Evolutionary conservation across 2,888 invertebrate species (phyloP).

Genomic region (Panzeria rudis): DNA sequence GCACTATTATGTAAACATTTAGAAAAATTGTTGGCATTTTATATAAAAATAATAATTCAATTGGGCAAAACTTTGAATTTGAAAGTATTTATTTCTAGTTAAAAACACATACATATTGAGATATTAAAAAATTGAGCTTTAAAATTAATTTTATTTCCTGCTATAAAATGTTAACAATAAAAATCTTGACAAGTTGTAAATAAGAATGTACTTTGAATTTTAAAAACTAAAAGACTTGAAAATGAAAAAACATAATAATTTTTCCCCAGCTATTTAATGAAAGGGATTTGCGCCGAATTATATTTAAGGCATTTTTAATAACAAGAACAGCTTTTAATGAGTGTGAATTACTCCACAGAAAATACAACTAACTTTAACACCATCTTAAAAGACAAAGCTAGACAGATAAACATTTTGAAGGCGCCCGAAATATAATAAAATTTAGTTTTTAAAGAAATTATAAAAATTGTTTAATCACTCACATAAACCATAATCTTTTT

Average conservation of each 20-base stretch:
- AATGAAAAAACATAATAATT: background rate
- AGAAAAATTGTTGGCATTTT: background rate
- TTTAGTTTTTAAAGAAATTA: background rate
- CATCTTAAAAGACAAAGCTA: background rate
- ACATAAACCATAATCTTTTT: background rate
- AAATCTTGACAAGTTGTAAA: background rate
- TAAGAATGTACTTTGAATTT: background rate
- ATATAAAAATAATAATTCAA: constrained; percentile 1
- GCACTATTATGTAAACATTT: background rate
- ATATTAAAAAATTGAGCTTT: background rate
- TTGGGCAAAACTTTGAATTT: constrained; percentile 6
- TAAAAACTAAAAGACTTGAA: background rate
- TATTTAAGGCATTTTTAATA: background rate
- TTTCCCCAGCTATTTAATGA: background rate
- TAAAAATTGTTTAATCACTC: background rate
- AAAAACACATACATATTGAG: background rate
- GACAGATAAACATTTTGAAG: background rate
- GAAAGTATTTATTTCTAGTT: background rate
- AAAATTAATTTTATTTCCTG: constrained; percentile 1
- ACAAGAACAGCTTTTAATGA: background rate
- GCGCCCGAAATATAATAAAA: background rate
- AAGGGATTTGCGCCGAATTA: background rate
- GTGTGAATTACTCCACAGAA: background rate
- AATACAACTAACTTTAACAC: background rate
- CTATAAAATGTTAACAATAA: background rate